phyloP scores from a whole-genome alignment of 2,797 vertebrate species.

The Anguilla obscura region DNA sequence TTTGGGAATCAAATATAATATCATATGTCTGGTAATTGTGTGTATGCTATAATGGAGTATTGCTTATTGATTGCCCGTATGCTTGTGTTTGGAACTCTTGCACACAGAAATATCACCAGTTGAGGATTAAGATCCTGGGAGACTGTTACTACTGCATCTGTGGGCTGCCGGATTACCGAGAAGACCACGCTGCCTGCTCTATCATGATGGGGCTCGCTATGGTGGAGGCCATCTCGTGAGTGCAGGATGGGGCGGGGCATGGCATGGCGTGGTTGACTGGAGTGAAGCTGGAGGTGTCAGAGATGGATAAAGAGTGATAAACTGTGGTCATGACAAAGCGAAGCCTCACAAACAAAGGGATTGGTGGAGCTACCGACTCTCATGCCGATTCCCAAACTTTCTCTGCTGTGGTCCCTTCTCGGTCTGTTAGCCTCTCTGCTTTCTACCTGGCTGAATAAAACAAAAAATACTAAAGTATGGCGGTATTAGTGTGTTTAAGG shows the following conservation, averaged over 20 bases:
- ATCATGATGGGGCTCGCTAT: slow-evolving; percentile 94
- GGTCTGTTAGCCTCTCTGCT: neutral
- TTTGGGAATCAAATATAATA: neutral
- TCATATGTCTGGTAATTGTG: neutral
- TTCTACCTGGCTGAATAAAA: neutral
- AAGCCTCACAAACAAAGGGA: too few species aligned
- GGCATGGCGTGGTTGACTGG: neutral
- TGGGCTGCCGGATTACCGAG: slow-evolving; percentile 88
- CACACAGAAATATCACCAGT: slow-evolving; percentile 84
- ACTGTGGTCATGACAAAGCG: neutral
- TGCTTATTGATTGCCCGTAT: neutral
- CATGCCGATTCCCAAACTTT: too few species aligned
- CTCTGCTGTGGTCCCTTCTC: neutral
- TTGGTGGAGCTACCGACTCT: too few species aligned
- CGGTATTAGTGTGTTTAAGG: neutral
- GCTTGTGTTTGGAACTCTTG: neutral
- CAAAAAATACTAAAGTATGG: neutral
- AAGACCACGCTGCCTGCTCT: slow-evolving; percentile 90
- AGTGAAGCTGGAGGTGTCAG: neutral
- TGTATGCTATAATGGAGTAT: neutral
- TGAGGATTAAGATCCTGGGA: slow-evolving; percentile 93
- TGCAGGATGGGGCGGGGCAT: slow-evolving; percentile 3
- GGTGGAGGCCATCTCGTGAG: slow-evolving; percentile 96
- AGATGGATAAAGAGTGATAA: neutral
- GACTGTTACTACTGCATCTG: slow-evolving; percentile 98